phyloP scores from a whole-genome alignment of 2,888 invertebrate species.

The Pristionchus entomophagus region DNA sequence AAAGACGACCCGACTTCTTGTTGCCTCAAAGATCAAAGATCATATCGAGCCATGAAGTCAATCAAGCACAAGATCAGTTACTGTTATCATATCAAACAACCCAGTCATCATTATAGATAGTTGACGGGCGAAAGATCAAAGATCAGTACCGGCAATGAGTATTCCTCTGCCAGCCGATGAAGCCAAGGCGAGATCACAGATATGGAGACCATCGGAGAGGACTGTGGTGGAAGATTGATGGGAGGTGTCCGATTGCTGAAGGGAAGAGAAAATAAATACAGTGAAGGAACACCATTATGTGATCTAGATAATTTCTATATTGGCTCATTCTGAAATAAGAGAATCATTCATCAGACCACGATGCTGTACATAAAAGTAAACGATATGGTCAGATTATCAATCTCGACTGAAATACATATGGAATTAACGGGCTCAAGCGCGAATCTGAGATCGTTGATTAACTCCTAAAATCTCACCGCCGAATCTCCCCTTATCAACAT shows the following conservation, averaged over 20 bases:
- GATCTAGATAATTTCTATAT: too few relatives aligned
- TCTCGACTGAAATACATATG: too few relatives aligned
- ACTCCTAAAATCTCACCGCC: not conserved
- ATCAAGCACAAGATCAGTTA: too few relatives aligned
- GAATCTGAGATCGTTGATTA: too few relatives aligned
- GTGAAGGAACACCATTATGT: too few relatives aligned
- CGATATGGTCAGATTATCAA: too few relatives aligned
- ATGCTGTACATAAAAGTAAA: too few relatives aligned
- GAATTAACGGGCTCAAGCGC: too few relatives aligned
- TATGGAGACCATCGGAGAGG: slow-evolving; percentile 21
- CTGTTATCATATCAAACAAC: not conserved
- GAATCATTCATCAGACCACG: too few relatives aligned
- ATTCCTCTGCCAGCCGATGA: not conserved
- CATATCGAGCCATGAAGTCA: not conserved
- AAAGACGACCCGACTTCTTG: slow-evolving; percentile 50
- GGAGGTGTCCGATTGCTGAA: slow-evolving; percentile 13
- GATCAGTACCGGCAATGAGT: slow-evolving; percentile 41
- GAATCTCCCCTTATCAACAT: slow-evolving; percentile 28
- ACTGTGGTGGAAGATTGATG: not conserved
- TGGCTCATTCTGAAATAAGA: too few relatives aligned
- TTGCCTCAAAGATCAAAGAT: slow-evolving; percentile 37
- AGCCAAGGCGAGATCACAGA: slow-evolving; percentile 17
- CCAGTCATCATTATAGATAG: not conserved
- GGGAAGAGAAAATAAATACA: too few relatives aligned
- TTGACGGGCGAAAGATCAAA: not conserved